Conservation (phyloP, 2,797 vertebrate species). For the Chelonia mydas region DNA sequence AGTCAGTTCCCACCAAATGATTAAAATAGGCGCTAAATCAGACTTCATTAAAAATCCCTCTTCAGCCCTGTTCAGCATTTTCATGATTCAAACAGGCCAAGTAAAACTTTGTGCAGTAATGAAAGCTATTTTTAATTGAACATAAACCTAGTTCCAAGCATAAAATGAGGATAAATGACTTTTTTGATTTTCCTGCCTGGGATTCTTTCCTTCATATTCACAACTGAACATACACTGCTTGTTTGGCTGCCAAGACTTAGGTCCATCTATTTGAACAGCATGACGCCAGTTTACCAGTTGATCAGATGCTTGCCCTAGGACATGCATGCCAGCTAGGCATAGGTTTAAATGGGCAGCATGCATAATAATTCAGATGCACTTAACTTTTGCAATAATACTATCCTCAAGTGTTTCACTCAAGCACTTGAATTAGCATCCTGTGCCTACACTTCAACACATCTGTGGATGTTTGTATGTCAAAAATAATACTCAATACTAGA, state of each 20-base stretch:
- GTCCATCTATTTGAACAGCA: rapidly evolving
- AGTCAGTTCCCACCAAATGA: not conserved
- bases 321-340: not conserved
- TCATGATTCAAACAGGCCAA: not conserved
- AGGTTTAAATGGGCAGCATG: not conserved
- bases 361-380: not conserved
- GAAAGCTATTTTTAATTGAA: not conserved
- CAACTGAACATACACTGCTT: rapidly evolving
- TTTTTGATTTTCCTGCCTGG: slow-evolving; percentile 14
- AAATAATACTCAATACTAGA: not conserved
- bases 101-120: not conserved
- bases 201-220: rapidly evolving
- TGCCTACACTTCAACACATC: not conserved
- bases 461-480: not conserved
- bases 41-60: not conserved
- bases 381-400: not conserved
- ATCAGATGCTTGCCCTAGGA: not conserved
- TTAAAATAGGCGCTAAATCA: not conserved
- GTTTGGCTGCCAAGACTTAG: not conserved
- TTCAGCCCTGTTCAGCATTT: not conserved
- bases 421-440: not conserved
- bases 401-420: not conserved
- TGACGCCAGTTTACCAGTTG: not conserved
- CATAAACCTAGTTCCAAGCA: not conserved
- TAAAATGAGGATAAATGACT: not conserved